Evolutionary conservation across 2,797 vertebrate genomes (phyloP).

Genomic region (Trematomus bernacchii): DNA sequence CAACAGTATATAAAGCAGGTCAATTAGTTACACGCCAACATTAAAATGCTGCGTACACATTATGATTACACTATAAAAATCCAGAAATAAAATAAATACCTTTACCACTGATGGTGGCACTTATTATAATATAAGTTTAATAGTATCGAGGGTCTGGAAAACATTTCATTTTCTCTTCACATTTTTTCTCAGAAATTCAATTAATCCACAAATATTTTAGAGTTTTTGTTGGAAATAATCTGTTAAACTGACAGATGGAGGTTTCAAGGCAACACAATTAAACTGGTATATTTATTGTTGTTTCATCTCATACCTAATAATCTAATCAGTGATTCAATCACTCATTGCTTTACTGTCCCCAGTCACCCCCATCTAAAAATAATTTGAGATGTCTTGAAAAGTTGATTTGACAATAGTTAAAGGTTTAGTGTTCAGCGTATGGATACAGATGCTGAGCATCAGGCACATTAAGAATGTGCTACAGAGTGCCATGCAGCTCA

Average conservation of each 20-base stretch:
- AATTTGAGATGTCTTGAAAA: not conserved
- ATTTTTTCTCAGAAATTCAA: not conserved
- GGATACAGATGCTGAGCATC: not conserved
- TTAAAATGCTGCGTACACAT: not conserved
- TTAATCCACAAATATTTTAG: not conserved
- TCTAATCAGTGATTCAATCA: not conserved
- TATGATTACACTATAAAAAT: too few species aligned
- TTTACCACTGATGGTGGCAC: not conserved
- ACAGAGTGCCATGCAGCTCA: conserved; percentile 31
- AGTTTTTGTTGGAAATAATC: not conserved
- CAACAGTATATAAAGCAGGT: too few species aligned
- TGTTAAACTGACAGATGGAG: not conserved
- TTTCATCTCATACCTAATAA: not conserved
- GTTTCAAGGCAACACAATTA: not conserved
- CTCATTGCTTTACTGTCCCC: not conserved
- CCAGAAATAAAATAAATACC: not conserved
- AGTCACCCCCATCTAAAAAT: not conserved
- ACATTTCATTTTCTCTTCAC: not conserved
- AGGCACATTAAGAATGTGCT: not conserved
- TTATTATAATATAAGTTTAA: not conserved
- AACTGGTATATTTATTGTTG: not conserved
- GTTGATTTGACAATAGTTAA: not conserved
- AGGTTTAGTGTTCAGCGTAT: not conserved
- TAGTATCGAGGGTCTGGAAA: not conserved
- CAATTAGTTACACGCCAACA: not conserved